These are phyloP conservation scores for Thecocarcelia acutangulata DNA, from an alignment of 2,888 invertebrate genomes.

Conservation along the genomic window DNA sequence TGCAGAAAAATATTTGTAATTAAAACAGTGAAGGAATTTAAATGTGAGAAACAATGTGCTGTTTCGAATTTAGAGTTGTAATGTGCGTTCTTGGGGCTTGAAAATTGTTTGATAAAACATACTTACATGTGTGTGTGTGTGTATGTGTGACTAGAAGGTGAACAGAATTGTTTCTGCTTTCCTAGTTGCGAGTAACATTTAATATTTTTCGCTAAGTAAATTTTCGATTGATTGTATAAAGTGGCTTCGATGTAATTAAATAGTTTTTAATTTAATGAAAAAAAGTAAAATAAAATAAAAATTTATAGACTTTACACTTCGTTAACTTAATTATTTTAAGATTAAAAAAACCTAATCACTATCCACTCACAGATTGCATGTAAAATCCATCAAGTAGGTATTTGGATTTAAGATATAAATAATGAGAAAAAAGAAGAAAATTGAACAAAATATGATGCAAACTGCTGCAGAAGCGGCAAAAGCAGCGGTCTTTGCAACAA, in stretches of 20 bases:
- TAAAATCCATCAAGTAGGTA: constrained; percentile 59
- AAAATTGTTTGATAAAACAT: too few relatives aligned
- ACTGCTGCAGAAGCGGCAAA: neutral
- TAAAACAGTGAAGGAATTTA: neutral
- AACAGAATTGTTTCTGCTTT: too few relatives aligned
- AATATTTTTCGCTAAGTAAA: neutral
- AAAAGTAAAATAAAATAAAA: constrained; percentile 32
- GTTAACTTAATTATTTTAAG: constrained; percentile 60
- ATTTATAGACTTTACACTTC: constrained; percentile 60
- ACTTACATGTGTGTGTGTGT: too few relatives aligned
- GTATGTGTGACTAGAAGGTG: too few relatives aligned
- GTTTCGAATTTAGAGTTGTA: neutral
- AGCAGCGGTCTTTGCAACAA: constrained; percentile 15
- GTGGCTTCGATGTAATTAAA: constrained; percentile 42
- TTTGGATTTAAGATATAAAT: constrained; percentile 56
- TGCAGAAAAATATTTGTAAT: constrained; percentile 2
- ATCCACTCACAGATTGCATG: constrained; percentile 58
- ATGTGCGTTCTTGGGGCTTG: too few relatives aligned
- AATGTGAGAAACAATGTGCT: neutral
- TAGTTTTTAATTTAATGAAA: constrained; percentile 10
- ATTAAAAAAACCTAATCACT: constrained; percentile 50
- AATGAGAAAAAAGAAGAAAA: constrained; percentile 39
- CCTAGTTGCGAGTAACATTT: too few relatives aligned
- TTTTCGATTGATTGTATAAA: constrained; percentile 22
- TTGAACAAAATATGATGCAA: constrained; percentile 40